Evolutionary conservation across 2,113 vertebrate genomes (phyloP), one percentile per base, ranked within the genome.

Genomic region (Hydrochoerus hydrochaeris): DNA sequence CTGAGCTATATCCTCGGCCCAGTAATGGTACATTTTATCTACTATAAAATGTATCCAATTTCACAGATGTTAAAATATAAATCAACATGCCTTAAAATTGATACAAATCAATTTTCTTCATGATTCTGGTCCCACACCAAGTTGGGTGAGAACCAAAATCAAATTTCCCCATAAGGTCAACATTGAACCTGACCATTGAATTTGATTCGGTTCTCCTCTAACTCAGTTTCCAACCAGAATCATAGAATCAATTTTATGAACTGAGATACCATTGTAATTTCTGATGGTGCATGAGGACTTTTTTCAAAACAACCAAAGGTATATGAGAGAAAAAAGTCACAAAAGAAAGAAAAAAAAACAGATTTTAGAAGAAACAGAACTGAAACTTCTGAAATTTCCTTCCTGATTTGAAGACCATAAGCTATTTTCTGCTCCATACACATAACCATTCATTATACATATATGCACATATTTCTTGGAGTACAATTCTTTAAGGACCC

Each of bases 381-480:
- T 63, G 14, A 28, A 95, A 81, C 38, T 94, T 95, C 85, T 92
- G 54, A 86, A 94, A 94, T 88, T 81, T 73, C 26, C 22, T 38
- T 83, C 49, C 35, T 94, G 24, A 35, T 85, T 90, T 96, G 63
- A 96, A 89, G 46, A 93, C 9, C 12, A 19, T 20, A 82, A 88
- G 38, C 73, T 86, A 82, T 62, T 90, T 85, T 94, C 32, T 93
- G 60, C 13, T 86, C 49, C 20, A 85, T 6, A 62, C n/a, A 67
- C 60, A 11, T 69, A 84, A 44, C 44, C 13, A 49, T 71, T 62
- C 30, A 60, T 24, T 13, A 46, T 12, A 80, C 22, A 81, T 7
- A 73, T 7, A 75, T 20, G 84, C 1, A 52, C 24, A 30, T 26
- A 52, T 52, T 38, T 26, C 54, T 41, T 60, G 38, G 28, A 87